Conservation (phyloP, 2,888 invertebrate species). For the Malacosoma neustria region DNA sequence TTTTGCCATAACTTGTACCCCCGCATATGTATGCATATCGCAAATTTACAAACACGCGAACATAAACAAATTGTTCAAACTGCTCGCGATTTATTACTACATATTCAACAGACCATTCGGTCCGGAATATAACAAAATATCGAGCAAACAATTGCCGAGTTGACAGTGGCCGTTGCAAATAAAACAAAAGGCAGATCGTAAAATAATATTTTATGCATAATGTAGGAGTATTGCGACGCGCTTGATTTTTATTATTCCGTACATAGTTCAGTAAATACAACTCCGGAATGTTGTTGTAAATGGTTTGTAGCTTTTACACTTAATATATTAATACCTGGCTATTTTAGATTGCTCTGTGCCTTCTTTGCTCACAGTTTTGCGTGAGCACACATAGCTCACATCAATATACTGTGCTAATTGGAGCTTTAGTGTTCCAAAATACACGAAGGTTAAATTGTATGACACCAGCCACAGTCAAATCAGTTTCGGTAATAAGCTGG, state of each 20-base stretch:
- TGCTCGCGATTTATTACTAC: constrained; percentile 38
- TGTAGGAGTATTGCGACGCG: constrained; percentile 9
- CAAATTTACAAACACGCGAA: constrained; percentile 22
- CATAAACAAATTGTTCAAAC: constrained; percentile 41
- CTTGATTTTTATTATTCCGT: constrained; percentile 7
- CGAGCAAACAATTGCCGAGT: constrained; percentile 26
- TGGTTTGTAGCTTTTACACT: no score
- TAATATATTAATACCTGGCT: no score
- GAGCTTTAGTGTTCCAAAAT: no score
- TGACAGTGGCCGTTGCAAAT: constrained; percentile 22
- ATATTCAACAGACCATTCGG: constrained; percentile 32
- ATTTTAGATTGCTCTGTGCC: no score
- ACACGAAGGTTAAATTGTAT: no score
- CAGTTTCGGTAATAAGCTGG: no score
- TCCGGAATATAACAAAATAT: constrained; percentile 27
- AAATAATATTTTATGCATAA: constrained; percentile 24
- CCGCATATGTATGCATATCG: constrained; percentile 10
- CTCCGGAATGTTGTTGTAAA: no score
- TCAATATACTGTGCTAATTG: no score
- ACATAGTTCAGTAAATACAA: no score
- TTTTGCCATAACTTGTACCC: constrained; percentile 4
- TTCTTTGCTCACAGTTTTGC: constrained; percentile 3
- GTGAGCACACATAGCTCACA: constrained; percentile 1
- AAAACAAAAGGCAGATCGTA: constrained; percentile 20
- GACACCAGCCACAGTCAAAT: no score